Percentiles rank a stretch among this genome's conserved stretches.
Conservation (phyloP, 1,140 invertebrate genomes). For the Drosophila arawakana region DNA sequence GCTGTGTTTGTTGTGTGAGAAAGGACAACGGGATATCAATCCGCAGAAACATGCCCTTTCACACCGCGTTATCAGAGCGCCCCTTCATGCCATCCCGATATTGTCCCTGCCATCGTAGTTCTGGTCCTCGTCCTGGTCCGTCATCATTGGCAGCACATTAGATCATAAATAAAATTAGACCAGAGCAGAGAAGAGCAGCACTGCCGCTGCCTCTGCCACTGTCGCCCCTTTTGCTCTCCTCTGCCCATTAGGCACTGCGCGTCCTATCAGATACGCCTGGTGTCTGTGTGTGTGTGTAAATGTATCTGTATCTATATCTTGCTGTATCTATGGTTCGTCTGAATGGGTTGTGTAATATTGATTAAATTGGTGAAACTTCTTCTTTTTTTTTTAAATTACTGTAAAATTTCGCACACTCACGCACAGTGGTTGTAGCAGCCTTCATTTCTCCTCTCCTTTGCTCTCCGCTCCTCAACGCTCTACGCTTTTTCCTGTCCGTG, state of each 20-base stretch:
- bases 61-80: conserved; percentile 66
- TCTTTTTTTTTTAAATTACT: conserved; percentile 74
- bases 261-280: conserved; percentile 79
- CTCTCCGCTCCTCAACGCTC: neutral
- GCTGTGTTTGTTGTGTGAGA: conserved; percentile 31
- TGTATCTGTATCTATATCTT: conserved; percentile 34
- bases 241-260: conserved; percentile 71
- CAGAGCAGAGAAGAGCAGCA: conserved; percentile 6
- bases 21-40: conserved; percentile 80
- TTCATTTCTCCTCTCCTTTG: neutral
- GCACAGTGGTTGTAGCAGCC: conserved; percentile 40
- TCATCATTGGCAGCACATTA: conserved; percentile 69
- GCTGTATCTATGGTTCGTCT: conserved; percentile 43
- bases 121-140: conserved; percentile 1
- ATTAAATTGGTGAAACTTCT: conserved; percentile 79
- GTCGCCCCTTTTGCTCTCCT: neutral
- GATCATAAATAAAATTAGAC: conserved; percentile 81
- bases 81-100: conserved; percentile 15
- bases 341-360: conserved; percentile 78
- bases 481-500: conserved; percentile 28
- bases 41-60: conserved; percentile 81
- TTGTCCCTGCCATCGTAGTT: neutral
- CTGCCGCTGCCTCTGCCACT: conserved; percentile 1
- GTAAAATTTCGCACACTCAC: conserved; percentile 83
- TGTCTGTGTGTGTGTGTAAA: conserved; percentile 21